Conservation (phyloP, 2,888 invertebrate genomes). For the Microctonus aethiopoides region DNA sequence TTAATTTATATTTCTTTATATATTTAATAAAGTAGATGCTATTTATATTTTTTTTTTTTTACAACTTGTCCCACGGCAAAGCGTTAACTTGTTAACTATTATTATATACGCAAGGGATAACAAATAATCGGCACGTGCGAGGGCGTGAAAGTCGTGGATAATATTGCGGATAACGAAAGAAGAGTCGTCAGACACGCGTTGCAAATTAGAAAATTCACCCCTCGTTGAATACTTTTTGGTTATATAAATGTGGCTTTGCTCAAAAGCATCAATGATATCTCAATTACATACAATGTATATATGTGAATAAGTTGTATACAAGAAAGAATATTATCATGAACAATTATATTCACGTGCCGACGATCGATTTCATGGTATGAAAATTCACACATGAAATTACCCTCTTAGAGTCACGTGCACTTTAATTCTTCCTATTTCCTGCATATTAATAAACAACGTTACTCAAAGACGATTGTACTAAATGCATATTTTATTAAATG, state of each 20-base stretch:
- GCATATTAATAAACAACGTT: background rate
- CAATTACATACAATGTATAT: conserved; percentile 52
- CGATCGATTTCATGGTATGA: conserved; percentile 37
- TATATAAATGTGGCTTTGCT: conserved; percentile 34
- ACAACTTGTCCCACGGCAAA: conserved; percentile 1
- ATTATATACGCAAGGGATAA: conserved; percentile 20
- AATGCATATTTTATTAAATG: background rate
- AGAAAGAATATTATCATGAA: too few relatives aligned
- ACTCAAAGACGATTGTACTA: background rate
- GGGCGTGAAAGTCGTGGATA: conserved; percentile 36
- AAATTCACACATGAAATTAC: conserved; percentile 16
- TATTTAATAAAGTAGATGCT: too few relatives aligned
- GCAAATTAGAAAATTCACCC: conserved; percentile 30
- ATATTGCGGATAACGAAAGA: conserved; percentile 11
- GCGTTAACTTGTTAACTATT: conserved; percentile 2
- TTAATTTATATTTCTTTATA: too few relatives aligned
- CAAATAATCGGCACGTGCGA: conserved; percentile 47
- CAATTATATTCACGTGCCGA: conserved; percentile 47
- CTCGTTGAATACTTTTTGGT: conserved; percentile 6
- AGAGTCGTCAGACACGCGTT: conserved; percentile 25
- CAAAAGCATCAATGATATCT: conserved; percentile 59
- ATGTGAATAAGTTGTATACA: conserved; percentile 18
- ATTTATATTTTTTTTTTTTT: background rate
- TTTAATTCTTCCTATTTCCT: background rate
- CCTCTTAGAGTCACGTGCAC: conserved; percentile 16